These are phyloP conservation scores for Phalacrocorax brasilianus DNA, from an alignment of 2,113 vertebrate species.

Conservation along the genomic window DNA sequence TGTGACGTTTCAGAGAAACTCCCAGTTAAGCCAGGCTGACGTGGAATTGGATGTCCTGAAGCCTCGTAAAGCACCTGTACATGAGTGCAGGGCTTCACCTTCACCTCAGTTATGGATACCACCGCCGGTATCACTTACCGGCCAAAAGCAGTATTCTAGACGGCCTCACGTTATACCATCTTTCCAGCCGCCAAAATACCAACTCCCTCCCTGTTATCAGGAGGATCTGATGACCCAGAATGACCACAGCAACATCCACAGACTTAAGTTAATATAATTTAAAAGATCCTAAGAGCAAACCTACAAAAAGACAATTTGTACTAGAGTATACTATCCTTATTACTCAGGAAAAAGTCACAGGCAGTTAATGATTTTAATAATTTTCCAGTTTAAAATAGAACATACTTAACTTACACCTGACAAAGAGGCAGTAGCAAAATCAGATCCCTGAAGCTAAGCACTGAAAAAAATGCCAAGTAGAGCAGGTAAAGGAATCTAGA, in stretches of 20 bases:
- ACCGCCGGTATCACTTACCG: not conserved
- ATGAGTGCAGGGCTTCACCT: not conserved
- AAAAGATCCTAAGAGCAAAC: not conserved
- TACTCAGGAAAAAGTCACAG: not conserved
- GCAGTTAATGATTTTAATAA: not conserved
- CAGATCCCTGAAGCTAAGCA: not conserved
- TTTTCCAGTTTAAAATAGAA: not conserved
- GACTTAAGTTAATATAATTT: not conserved
- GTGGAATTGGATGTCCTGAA: slow-evolving; percentile 14
- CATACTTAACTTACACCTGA: not conserved
- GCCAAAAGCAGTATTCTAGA: not conserved
- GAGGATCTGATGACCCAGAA: not conserved
- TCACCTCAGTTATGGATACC: not conserved
- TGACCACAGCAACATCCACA: not conserved
- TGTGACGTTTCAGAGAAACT: not conserved
- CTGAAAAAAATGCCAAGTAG: not conserved
- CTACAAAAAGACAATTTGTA: not conserved
- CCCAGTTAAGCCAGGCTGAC: not conserved
- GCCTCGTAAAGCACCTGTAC: not conserved
- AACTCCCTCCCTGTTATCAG: not conserved
- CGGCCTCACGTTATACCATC: not conserved
- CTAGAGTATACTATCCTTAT: not conserved
- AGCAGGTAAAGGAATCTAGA: not conserved
- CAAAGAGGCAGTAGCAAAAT: not conserved
- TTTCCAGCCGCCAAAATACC: slow-evolving; percentile 19